Percentiles rank a stretch among this genome's conserved stretches.
Evolutionary conservation across 2,888 invertebrate genomes (phyloP).

Genomic region (Thereva unica): DNA sequence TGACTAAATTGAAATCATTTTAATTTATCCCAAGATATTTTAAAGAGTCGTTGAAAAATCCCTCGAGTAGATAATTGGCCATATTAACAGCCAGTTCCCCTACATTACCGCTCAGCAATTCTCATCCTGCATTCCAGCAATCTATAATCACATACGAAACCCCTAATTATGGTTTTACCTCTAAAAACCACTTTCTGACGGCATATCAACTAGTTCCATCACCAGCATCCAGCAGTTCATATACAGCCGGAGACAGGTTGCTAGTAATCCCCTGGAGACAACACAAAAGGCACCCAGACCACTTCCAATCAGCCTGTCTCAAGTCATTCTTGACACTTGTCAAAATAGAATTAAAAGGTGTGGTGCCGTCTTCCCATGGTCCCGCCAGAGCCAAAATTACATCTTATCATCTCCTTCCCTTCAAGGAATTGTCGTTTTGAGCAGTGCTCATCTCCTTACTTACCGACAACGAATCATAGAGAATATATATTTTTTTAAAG

Average conservation of each 20-base stretch:
- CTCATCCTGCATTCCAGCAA: too few species aligned
- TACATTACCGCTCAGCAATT: too few species aligned
- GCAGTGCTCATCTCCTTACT: constrained; percentile 11
- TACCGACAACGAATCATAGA: constrained; percentile 1
- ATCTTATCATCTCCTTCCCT: constrained; percentile 9
- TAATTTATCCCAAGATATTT: too few species aligned
- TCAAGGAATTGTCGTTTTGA: constrained; percentile 10
- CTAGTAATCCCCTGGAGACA: constrained; percentile 6
- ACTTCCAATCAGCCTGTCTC: constrained; percentile 18
- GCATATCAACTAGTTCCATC: too few species aligned
- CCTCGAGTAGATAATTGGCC: too few species aligned
- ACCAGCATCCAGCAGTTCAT: not conserved
- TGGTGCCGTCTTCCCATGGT: constrained; percentile 17
- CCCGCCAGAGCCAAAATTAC: not conserved
- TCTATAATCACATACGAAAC: constrained; percentile 1
- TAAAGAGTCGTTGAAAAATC: too few species aligned
- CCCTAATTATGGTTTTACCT: constrained; percentile 13
- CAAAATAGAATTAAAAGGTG: constrained; percentile 28
- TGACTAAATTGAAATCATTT: too few species aligned
- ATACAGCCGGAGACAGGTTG: not conserved
- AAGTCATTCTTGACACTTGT: constrained; percentile 33
- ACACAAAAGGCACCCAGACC: constrained; percentile 9
- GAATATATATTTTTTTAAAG: too few species aligned
- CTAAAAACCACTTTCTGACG: not conserved
- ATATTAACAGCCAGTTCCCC: too few species aligned